Conservation (phyloP, 1,140 invertebrate genomes). For the Amyelois transitella region DNA sequence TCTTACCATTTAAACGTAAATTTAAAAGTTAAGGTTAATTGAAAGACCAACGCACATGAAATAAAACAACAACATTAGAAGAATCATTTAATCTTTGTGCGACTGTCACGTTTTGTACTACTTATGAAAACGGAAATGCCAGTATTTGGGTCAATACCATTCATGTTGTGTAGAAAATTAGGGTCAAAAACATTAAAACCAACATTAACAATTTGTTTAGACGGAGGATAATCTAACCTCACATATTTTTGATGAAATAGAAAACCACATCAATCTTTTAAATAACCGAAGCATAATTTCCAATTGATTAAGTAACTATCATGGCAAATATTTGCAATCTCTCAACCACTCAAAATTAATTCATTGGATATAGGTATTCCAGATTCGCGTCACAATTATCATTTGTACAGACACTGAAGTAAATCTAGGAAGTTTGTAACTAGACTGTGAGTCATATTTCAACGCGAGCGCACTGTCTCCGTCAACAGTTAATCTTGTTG, state of each 20-base stretch:
- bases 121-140: not conserved
- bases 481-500: not conserved
- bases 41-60: too few species aligned
- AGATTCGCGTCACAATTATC: slow-evolving; percentile 12
- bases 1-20: too few species aligned
- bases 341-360: not conserved
- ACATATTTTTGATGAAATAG: too few species aligned
- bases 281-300: too few species aligned
- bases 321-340: not conserved
- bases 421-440: not conserved
- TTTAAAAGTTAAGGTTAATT: too few species aligned
- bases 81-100: too few species aligned
- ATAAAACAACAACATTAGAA: too few species aligned
- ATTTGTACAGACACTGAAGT: not conserved
- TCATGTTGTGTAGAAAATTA: not conserved
- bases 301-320: not conserved
- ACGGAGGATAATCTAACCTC: not conserved
- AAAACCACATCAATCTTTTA: too few species aligned
- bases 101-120: not conserved
- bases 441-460: not conserved
- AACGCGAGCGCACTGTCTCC: not conserved
- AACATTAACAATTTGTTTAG: not conserved
- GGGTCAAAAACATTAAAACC: not conserved
- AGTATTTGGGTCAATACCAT: not conserved
- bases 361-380: slow-evolving; percentile 19